A percentile compares a stretch with the other conserved stretches of the same genome.
phyloP scores from a whole-genome alignment of 37 sponge, comb jelly and placozoan genomes.

The Hormiphora californensis region DNA sequence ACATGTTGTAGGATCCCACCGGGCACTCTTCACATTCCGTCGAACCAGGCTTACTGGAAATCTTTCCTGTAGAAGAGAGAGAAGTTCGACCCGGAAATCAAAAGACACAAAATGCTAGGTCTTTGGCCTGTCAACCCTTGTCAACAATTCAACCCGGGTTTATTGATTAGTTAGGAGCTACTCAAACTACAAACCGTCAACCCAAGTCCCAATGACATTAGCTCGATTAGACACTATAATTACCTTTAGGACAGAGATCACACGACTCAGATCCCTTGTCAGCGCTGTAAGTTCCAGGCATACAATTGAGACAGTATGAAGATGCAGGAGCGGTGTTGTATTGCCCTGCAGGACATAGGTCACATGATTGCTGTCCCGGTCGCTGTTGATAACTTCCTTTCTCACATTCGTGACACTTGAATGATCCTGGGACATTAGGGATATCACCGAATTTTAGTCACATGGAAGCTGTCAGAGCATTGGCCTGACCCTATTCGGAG shows the following conservation, averaged over 20 bases:
- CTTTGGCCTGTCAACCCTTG: too few species aligned
- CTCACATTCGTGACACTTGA: background rate
- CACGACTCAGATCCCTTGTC: background rate
- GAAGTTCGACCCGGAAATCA: too few species aligned
- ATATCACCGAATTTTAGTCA: background rate
- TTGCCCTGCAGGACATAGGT: background rate
- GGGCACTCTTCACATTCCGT: background rate
- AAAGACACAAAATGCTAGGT: too few species aligned
- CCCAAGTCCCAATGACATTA: too few species aligned
- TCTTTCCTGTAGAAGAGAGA: background rate
- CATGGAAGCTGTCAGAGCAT: too few species aligned
- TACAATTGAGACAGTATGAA: background rate
- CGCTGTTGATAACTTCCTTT: background rate
- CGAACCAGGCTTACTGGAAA: background rate
- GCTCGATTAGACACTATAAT: too few species aligned
- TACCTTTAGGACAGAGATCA: background rate
- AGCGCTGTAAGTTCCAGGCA: background rate
- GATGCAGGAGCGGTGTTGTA: background rate
- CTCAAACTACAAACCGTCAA: too few species aligned
- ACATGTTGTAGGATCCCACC: conserved; percentile 11
- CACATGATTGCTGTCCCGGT: background rate
- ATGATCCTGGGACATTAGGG: background rate
- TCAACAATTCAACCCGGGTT: too few species aligned
- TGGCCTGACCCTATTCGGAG: too few species aligned
- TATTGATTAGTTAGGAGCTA: too few species aligned